These are phyloP conservation scores for Enteromius unitaeniatus DNA, from an alignment of 2,797 vertebrate species.

Conservation along the genomic window DNA sequence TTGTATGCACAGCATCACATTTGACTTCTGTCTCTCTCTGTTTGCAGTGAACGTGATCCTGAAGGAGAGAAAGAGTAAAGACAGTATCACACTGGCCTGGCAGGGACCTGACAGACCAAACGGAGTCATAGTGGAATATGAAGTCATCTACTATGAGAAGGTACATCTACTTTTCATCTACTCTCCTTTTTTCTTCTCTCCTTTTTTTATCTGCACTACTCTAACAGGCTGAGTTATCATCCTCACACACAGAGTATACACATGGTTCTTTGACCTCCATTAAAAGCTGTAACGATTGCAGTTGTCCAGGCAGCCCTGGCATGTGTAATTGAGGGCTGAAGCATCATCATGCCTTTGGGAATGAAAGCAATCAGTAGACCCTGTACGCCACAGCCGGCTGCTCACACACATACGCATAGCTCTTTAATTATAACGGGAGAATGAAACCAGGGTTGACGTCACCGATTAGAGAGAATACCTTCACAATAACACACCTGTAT, in stretches of 20 bases:
- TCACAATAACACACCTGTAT: conserved; percentile 8
- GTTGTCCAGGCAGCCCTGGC: conserved; percentile 38
- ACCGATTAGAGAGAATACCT: neutral
- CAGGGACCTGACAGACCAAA: conserved; percentile 83
- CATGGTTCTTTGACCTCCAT: conserved; percentile 36
- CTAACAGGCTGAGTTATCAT: conserved; percentile 35
- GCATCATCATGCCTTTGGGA: conserved; percentile 45
- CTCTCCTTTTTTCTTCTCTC: neutral
- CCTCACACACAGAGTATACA: conserved; percentile 33
- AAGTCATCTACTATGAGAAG: conserved; percentile 88
- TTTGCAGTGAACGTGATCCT: conserved; percentile 82
- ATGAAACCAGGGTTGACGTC: conserved; percentile 36
- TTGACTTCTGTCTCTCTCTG: conserved; percentile 41
- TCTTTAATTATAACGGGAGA: conserved; percentile 46
- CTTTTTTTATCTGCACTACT: neutral
- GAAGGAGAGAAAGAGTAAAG: conserved; percentile 85
- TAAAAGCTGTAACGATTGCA: conserved; percentile 50
- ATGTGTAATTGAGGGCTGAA: conserved; percentile 45
- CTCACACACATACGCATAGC: conserved; percentile 34
- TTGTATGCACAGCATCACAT: conserved; percentile 25
- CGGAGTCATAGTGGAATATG: conserved; percentile 83
- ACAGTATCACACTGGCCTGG: conserved; percentile 86
- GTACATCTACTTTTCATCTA: conserved; percentile 61
- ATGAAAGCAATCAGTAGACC: conserved; percentile 55
- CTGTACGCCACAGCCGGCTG: conserved; percentile 22